phyloP scores from a whole-genome alignment of 2,888 invertebrate genomes.

The Nebria brevicollis region DNA sequence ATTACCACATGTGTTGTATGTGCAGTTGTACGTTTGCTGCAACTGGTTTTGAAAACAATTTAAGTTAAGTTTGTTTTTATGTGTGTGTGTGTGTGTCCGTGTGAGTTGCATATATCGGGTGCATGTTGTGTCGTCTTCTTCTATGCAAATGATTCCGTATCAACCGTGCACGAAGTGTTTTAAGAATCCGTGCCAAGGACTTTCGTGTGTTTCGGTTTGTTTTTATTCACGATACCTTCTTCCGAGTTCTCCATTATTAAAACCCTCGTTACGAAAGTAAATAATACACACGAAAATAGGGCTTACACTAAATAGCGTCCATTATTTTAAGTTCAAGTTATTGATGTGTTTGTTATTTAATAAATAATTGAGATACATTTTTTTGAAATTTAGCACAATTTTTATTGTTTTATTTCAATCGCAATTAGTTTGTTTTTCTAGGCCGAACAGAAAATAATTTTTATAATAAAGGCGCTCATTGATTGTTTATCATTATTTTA shows the following conservation, averaged over 20 bases:
- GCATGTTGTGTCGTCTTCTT: slow-evolving; percentile 12
- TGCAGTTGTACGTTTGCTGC: neutral
- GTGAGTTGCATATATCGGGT: neutral
- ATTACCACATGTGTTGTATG: neutral
- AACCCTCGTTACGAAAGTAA: neutral
- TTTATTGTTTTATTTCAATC: neutral
- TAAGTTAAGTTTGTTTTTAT: neutral
- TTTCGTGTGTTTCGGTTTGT: neutral
- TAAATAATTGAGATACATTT: neutral
- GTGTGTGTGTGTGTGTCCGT: slow-evolving; percentile 2
- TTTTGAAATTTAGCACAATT: neutral
- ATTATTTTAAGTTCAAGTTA: neutral
- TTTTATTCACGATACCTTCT: neutral
- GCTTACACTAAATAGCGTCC: neutral
- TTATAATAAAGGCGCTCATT: neutral
- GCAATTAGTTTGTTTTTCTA: neutral
- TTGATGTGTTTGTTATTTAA: neutral
- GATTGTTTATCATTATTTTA: neutral
- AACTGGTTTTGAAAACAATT: neutral
- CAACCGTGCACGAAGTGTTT: slow-evolving; percentile 2
- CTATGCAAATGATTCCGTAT: slow-evolving; percentile 23
- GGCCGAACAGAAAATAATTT: neutral
- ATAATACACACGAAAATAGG: neutral
- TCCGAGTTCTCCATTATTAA: neutral
- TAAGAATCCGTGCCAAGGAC: slow-evolving; percentile 34